Evolutionary conservation across 2,888 invertebrate species (phyloP).

Genomic region (Diarsia dahlii): DNA sequence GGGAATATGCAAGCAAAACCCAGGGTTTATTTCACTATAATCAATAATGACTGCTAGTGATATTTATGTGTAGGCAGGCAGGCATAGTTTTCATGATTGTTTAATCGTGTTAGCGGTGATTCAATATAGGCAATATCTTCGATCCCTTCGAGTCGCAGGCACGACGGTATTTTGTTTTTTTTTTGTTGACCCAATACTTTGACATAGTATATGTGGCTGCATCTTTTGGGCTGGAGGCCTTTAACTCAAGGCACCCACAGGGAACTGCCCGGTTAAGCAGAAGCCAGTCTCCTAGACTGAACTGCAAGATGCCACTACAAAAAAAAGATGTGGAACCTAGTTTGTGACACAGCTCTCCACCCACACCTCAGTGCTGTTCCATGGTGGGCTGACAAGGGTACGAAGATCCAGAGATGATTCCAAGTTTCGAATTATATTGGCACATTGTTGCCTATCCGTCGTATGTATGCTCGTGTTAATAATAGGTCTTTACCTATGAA

Average conservation of each 20-base stretch:
- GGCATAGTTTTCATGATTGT: not conserved
- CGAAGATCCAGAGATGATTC: not conserved
- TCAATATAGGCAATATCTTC: not conserved
- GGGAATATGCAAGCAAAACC: slow-evolving; percentile 47
- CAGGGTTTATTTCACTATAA: not conserved
- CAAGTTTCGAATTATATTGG: not conserved
- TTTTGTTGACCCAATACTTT: no score
- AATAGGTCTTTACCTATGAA: no score
- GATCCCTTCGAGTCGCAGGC: not conserved
- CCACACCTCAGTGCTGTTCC: not conserved
- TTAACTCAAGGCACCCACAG: no score
- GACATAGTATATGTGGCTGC: no score
- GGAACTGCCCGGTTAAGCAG: no score
- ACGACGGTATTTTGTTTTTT: no score
- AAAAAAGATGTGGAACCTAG: no score
- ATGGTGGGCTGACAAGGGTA: not conserved
- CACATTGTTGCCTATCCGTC: not conserved
- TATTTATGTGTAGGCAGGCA: not conserved
- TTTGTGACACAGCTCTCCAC: not conserved
- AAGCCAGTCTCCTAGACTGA: no score
- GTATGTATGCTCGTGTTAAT: not conserved
- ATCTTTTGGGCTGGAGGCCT: no score
- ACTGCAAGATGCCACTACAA: no score
- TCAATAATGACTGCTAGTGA: not conserved
- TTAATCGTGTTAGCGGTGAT: not conserved